Evolutionary conservation across 2,113 vertebrate species (phyloP), one percentile per base, ranked within the genome.

Genomic region (Aramus guarauna): DNA sequence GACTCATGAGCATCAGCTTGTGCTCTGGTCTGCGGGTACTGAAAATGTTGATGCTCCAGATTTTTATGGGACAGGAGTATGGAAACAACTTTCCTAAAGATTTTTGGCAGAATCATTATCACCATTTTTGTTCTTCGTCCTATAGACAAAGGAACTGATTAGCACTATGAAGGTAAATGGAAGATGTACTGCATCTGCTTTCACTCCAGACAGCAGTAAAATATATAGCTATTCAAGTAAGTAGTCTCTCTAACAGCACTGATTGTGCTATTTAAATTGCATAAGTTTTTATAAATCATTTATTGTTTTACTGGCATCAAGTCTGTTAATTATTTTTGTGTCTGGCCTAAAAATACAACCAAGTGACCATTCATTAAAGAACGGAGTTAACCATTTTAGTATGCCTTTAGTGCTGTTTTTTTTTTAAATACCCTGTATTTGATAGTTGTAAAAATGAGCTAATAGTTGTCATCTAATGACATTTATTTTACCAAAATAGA

Each of bases 131-230:
- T 85, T 92, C 50, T 93, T 95, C 83, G 22, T 58, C 77, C 39
- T 97, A 58, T 94, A 99, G 99, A 99, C 99, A 2, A 99, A 98
- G 91, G 99, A 99, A 78, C 98, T 99, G 75, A 97, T 99, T 9
- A 92, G 97, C 67, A 99, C 98, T 53, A 97, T 99, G 99, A 99
- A 99, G 95, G 96, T 99, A 32, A 99, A 99, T 72, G 99, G 99
- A 23, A 96, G 97, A 9, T 96, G 98, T 83, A 78, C 96, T 37
- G 98, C 98, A 30, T 98, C 98, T 19, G 97, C 98, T 2, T 99
- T 99, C 90, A 98, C 98, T 67, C 97, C 96, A 18, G 99, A 99
- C 67, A 98, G 99, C 95, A 98, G 97, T 92, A 99, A 98, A 97
- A 97, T 99, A 36, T 99, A 98, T 16, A 96, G 97, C 30, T 98